Evolutionary conservation across 1,140 invertebrate genomes (phyloP), one percentile per base, ranked within the genome.

Genomic region (Zaprionus ghesquierei): DNA sequence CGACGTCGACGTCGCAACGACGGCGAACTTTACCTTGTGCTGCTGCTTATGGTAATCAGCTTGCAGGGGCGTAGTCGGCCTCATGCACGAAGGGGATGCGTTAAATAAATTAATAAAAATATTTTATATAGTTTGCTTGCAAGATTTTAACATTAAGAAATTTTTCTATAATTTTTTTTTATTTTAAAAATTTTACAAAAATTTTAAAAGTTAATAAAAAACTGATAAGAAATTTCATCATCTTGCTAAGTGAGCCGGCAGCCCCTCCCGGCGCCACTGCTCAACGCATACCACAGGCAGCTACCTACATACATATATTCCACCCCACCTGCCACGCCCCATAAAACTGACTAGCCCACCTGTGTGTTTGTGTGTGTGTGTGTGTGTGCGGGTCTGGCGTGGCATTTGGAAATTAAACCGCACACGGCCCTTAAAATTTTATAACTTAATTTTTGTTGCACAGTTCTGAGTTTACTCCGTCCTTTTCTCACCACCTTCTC

Each of bases 361-460:
- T 89, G 79, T 74, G 55, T 29, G 27, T 22, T 20, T 55, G 49
- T 44, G 9, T 54, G 23, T 62, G 41, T 44, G 27, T 61, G 60
- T 50, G 63, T 65, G 41, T 63, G 29, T 60, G 41, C 31, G 33
- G 53, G 22, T 5, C 72, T 87, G 79, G 62, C 82, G 78, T 87
- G 82, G 82, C 65, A 89, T 82, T 82, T 79, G 72, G 76, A 89
- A 87, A 87, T 87, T 89, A 87, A 89, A 84, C 76, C 77, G 79
- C 69, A 81, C 75, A 79, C 65, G 75, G 79, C 86, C 84, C 82
- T 87, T 89, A 87, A 87, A 87, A 87, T 87, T 87, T 87, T 87
- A 87, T 87, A 87, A 87, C 82, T 89, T 87, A 87, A 87, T 87
- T 87, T 87, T 75, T 81, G 82, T 86, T 73, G 38, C 29, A 68